Evolutionary conservation across 2,113 vertebrate species (phyloP), one percentile per base, ranked within the genome.

Genomic region (Copsychus sechellarum): DNA sequence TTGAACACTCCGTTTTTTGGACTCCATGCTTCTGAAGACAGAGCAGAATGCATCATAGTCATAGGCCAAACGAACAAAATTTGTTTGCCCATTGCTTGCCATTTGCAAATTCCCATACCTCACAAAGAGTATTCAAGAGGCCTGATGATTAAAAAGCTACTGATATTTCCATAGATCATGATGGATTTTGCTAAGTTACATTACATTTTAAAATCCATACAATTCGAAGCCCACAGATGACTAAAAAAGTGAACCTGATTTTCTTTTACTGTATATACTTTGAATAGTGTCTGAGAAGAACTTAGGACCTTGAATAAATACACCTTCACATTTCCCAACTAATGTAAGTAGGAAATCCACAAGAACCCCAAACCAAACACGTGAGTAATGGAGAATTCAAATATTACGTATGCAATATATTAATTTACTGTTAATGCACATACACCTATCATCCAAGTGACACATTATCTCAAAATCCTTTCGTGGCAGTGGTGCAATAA

Each of bases 341-440:
- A 86, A 69, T 25, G 0, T 48, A 85, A 71, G 7, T 10, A 64
- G 23, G 34, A 85, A 81, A 58, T 14, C 7, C 29, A 38, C 29
- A 6, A 33, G 54, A 58, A 21, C 0, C 1, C 10, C 14, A 71
- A 34, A n/a, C 9, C 24, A 47, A 40, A 62, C 8, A 38, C 1
- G 4, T 14, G 1, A 45, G 13, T 25, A 64, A 5, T 10, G 5
- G 11, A 33, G 15, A 82, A 88, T 51, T 81, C 36, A 81, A 83
- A 65, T 17, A 45, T 47, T 54, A 29, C 14, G 21, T 42, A 42
- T 28, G 23, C 9, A 74, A 53, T 25, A 15, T 38, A 81, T 47
- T 88, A 0, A 8, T 33, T 56, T 76, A 67, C 16, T 50, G 7
- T 18, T 72, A 69, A 64, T 12, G 10, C 5, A 60, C 22, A 71